Percentiles rank a stretch among this genome's conserved stretches.
Conservation (phyloP, 2,888 invertebrate species). For the Agapetus fuscipes region DNA sequence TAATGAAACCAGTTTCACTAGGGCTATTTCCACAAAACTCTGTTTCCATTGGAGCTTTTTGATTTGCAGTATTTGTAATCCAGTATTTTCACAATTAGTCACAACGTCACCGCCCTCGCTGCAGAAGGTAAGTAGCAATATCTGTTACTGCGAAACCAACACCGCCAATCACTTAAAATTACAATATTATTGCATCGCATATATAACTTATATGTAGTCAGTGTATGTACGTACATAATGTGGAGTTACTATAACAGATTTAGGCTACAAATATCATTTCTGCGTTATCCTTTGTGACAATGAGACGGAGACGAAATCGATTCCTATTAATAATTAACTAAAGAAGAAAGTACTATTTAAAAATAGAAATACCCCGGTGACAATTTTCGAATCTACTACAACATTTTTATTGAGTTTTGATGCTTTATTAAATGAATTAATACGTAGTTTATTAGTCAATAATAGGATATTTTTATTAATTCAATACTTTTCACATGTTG, state of each 20-base stretch:
- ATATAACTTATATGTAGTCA: constrained; percentile 21
- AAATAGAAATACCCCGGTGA: too few relatives aligned
- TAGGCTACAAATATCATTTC: background rate
- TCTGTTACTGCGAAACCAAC: background rate
- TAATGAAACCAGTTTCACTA: too few relatives aligned
- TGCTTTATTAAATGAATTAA: constrained; percentile 37
- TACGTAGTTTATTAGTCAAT: constrained; percentile 19
- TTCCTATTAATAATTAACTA: constrained; percentile 12
- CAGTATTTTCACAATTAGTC: too few relatives aligned
- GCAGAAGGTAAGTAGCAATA: background rate
- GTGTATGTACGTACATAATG: constrained; percentile 22
- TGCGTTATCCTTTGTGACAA: background rate
- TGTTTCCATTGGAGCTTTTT: too few relatives aligned
- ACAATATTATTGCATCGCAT: constrained; percentile 22
- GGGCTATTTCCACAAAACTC: too few relatives aligned
- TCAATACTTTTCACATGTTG: constrained; percentile 7
- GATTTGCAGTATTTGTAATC: too few relatives aligned
- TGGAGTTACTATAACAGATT: constrained; percentile 4
- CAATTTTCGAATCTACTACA: constrained; percentile 44
- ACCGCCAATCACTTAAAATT: too few relatives aligned
- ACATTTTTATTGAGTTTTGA: constrained; percentile 40
- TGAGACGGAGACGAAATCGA: background rate
- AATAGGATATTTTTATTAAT: constrained; percentile 21
- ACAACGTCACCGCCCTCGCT: background rate
- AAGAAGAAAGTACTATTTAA: constrained; percentile 7